These are phyloP conservation scores for Drosophila eohydei DNA, from an alignment of 2,888 invertebrate genomes.

Conservation along the genomic window DNA sequence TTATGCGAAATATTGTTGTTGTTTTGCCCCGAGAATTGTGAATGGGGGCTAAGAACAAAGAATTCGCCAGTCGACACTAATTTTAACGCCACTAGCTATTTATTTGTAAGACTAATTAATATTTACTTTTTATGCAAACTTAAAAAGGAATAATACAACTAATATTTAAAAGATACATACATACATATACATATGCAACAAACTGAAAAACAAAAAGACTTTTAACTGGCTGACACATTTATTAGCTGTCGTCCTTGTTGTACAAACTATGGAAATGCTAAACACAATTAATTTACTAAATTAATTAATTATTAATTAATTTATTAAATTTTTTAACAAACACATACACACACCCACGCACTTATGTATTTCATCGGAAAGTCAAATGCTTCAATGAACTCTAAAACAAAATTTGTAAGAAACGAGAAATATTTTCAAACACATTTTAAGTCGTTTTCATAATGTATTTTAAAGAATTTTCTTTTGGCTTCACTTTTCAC, in stretches of 20 bases:
- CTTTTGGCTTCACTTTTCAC: slow-evolving; percentile 18
- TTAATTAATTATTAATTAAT: slow-evolving; percentile 7
- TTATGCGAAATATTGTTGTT: slow-evolving; percentile 59
- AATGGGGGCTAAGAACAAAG: slow-evolving; percentile 36
- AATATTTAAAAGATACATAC: slow-evolving; percentile 61
- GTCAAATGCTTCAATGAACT: slow-evolving; percentile 56
- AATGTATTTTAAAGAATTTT: slow-evolving; percentile 38
- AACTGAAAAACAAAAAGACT: slow-evolving; percentile 49
- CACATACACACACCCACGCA: slow-evolving; percentile 1
- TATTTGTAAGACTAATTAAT: slow-evolving; percentile 76
- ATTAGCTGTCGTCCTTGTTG: slow-evolving; percentile 47
- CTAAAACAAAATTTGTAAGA: slow-evolving; percentile 43
- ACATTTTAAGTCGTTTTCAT: slow-evolving; percentile 33
- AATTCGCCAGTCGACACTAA: slow-evolving; percentile 75
- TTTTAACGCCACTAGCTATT: slow-evolving; percentile 79
- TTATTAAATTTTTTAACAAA: slow-evolving; percentile 12
- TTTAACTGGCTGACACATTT: slow-evolving; percentile 54
- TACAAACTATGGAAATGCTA: slow-evolving; percentile 36
- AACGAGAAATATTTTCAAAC: slow-evolving; percentile 26
- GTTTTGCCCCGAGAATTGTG: slow-evolving; percentile 43
- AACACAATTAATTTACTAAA: slow-evolving; percentile 25
- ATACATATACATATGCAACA: slow-evolving; percentile 52
- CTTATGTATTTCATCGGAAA: slow-evolving; percentile 34
- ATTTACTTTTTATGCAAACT: slow-evolving; percentile 76
- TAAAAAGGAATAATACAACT: slow-evolving; percentile 72